Evolutionary conservation across 2,888 invertebrate genomes (phyloP).

Genomic region (Latheticus oryzae): DNA sequence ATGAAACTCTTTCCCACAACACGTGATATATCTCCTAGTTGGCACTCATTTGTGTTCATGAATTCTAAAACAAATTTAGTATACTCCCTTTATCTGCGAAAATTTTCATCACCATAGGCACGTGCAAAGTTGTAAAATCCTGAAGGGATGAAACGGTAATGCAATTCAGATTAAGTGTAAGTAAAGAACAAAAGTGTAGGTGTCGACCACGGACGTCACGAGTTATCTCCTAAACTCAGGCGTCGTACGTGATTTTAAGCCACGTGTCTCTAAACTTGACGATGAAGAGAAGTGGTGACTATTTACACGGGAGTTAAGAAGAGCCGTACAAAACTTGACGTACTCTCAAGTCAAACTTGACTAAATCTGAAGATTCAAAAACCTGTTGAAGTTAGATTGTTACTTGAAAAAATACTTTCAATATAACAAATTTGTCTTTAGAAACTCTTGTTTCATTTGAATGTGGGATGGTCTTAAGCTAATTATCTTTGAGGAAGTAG

Average conservation of each 20-base stretch:
- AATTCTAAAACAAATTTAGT: slow-evolving; percentile 21
- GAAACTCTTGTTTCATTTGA: no score
- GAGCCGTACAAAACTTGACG: slow-evolving; percentile 10
- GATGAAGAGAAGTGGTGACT: slow-evolving; percentile 10
- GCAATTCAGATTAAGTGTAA: slow-evolving; percentile 38
- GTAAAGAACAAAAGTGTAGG: slow-evolving; percentile 36
- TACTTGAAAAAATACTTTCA: background rate
- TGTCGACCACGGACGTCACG: slow-evolving; percentile 32
- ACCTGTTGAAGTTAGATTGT: background rate
- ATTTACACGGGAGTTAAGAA: slow-evolving; percentile 29
- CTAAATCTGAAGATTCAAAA: no score
- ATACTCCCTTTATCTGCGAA: slow-evolving; percentile 3
- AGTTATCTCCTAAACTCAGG: slow-evolving; percentile 41
- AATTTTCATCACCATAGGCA: slow-evolving; percentile 29
- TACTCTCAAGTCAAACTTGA: no score
- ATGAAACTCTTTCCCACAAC: no score
- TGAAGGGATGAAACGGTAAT: slow-evolving; percentile 36
- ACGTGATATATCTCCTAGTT: no score
- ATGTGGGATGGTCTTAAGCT: no score
- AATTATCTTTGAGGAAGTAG: no score
- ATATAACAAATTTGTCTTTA: no score
- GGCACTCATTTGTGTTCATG: slow-evolving; percentile 20
- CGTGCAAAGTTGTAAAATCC: slow-evolving; percentile 34
- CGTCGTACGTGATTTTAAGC: slow-evolving; percentile 38
- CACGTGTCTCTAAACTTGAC: slow-evolving; percentile 33